A percentile compares a stretch with the other conserved stretches of the same genome.
phyloP scores from a whole-genome alignment of 2,113 vertebrate species.

The Larimichthys crocea region DNA sequence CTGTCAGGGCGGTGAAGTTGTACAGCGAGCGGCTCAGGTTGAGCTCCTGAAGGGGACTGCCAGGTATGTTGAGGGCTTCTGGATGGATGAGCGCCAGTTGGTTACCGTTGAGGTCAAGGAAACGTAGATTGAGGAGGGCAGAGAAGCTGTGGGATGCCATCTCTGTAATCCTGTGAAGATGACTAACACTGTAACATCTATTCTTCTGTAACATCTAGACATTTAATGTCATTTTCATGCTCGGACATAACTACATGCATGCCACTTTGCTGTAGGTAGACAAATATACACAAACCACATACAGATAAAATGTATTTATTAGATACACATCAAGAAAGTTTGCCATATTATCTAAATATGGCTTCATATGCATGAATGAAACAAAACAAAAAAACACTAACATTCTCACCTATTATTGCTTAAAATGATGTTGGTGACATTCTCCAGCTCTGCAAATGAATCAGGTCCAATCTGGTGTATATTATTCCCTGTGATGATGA shows the following conservation, averaged over 20 bases:
- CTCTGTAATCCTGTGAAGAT: slow-evolving; percentile 78
- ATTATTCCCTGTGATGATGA: slow-evolving; percentile 82
- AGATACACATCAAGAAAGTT: slow-evolving; percentile 34
- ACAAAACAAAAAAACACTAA: slow-evolving; percentile 15
- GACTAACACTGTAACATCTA: slow-evolving; percentile 42
- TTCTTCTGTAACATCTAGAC: background rate
- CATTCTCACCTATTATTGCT: slow-evolving; percentile 84
- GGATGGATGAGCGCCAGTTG: slow-evolving; percentile 81
- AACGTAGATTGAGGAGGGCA: slow-evolving; percentile 74
- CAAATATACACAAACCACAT: background rate
- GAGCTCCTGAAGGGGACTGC: slow-evolving; percentile 84
- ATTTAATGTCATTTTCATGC: background rate
- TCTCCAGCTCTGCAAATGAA: slow-evolving; percentile 77
- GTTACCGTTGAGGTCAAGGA: slow-evolving; percentile 83
- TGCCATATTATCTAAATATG: slow-evolving; percentile 21
- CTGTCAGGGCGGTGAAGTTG: slow-evolving; percentile 78
- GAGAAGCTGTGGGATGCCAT: slow-evolving; percentile 82
- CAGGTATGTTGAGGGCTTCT: slow-evolving; percentile 79
- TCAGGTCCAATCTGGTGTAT: slow-evolving; percentile 74
- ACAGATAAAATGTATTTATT: slow-evolving; percentile 46
- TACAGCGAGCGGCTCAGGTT: slow-evolving; percentile 82
- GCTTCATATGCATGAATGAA: slow-evolving; percentile 32
- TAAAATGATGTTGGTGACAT: slow-evolving; percentile 82
- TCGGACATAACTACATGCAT: background rate
- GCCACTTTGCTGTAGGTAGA: background rate